Evolutionary conservation across 2,113 vertebrate genomes (phyloP).

Genomic region (Dicaeum eximium): DNA sequence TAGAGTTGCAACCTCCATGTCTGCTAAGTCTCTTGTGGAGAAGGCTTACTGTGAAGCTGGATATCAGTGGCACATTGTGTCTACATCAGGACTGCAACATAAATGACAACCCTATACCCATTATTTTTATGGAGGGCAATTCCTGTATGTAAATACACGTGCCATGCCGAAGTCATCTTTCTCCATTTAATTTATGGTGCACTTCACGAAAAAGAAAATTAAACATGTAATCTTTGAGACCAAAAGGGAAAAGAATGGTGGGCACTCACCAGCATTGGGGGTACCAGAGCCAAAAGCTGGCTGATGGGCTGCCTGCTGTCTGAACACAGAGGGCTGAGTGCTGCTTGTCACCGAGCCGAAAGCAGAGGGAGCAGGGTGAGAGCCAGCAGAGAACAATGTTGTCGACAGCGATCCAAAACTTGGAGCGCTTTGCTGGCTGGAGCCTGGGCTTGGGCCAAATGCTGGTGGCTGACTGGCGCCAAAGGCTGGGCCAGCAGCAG

Average conservation of each 20-base stretch:
- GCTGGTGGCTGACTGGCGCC: constrained; percentile 79
- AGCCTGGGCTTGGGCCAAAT: constrained; percentile 79
- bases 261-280: constrained; percentile 75
- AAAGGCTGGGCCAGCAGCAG: constrained; percentile 73
- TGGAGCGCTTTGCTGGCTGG: constrained; percentile 70
- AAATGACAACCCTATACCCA: not conserved
- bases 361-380: constrained; percentile 75
- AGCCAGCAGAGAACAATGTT: constrained; percentile 72
- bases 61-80: rapidly evolving
- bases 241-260: not conserved
- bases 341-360: constrained; percentile 84
- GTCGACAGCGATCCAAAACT: constrained; percentile 79
- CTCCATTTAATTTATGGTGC: not conserved
- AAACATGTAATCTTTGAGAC: not conserved
- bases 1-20: not conserved
- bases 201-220: not conserved
- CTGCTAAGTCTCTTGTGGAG: not conserved
- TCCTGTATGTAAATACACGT: rapidly evolving
- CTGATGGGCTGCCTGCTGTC: constrained; percentile 78
- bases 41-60: not conserved
- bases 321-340: constrained; percentile 79
- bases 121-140: not conserved
- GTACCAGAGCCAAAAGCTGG: constrained; percentile 80
- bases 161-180: rapidly evolving
- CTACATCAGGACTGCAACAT: not conserved